Percentiles rank a stretch among this genome's conserved stretches.
Evolutionary conservation across 2,888 invertebrate genomes (phyloP).

Genomic region (Odontocolon sp.): DNA sequence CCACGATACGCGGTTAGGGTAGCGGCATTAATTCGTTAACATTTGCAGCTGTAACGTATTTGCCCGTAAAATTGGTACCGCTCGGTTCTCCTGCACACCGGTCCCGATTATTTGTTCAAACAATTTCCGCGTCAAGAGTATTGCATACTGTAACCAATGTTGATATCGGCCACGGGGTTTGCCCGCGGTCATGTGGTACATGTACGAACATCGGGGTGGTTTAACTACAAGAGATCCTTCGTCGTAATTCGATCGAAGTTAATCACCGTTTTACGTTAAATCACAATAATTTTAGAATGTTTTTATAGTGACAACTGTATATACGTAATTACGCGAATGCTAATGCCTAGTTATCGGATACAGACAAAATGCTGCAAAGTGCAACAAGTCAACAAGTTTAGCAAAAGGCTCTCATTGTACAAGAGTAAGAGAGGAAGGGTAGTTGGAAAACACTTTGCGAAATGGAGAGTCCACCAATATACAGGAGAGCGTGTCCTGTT

Average conservation of each 20-base stretch:
- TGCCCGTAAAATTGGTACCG: constrained; percentile 74
- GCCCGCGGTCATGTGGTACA: constrained; percentile 46
- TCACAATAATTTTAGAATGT: neutral
- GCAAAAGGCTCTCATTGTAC: constrained; percentile 26
- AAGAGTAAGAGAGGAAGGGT: constrained; percentile 25
- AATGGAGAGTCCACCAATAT: constrained; percentile 49
- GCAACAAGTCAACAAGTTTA: constrained; percentile 24
- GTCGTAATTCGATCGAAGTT: constrained; percentile 11
- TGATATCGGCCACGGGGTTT: constrained; percentile 53
- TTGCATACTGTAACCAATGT: constrained; percentile 52
- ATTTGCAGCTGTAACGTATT: constrained; percentile 72
- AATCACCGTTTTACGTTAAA: neutral
- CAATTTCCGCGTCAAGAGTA: constrained; percentile 68
- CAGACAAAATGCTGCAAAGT: constrained; percentile 16
- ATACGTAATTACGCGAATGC: neutral
- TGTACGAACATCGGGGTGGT: neutral
- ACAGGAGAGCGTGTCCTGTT: constrained; percentile 53
- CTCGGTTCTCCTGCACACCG: constrained; percentile 43
- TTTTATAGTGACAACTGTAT: neutral
- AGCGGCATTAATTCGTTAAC: constrained; percentile 75
- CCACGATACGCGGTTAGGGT: constrained; percentile 50
- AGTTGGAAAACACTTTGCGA: constrained; percentile 57
- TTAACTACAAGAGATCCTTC: constrained; percentile 13
- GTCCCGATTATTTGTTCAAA: constrained; percentile 74
- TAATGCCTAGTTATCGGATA: too few relatives aligned